Conservation (phyloP, 2,888 invertebrate species). For the Gymnoscelis rufifasciata region DNA sequence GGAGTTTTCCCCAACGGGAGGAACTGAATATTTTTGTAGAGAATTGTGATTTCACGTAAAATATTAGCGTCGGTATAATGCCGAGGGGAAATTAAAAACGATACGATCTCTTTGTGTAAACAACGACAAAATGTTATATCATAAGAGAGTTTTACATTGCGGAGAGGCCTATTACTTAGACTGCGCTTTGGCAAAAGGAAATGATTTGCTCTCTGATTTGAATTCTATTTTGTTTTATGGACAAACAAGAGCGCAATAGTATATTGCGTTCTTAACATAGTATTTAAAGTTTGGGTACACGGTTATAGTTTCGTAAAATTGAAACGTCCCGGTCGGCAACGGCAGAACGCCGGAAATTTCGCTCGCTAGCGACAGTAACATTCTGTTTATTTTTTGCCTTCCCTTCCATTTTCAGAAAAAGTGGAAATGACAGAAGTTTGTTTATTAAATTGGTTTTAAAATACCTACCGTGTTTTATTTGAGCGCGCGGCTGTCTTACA, state of each 20-base stretch:
- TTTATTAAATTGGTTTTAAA: conserved; percentile 5
- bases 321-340: conserved; percentile 56
- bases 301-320: conserved; percentile 53
- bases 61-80: conserved; percentile 54
- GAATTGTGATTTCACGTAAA: conserved; percentile 56
- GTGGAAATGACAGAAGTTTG: conserved; percentile 46
- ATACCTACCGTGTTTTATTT: not conserved
- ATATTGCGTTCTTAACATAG: too few species aligned
- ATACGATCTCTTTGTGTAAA: conserved; percentile 51
- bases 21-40: conserved; percentile 49
- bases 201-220: too few species aligned
- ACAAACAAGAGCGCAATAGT: too few species aligned
- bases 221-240: too few species aligned
- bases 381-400: conserved; percentile 53
- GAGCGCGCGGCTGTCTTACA: not conserved
- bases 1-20: conserved; percentile 44
- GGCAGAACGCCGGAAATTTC: conserved; percentile 54
- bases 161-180: not conserved
- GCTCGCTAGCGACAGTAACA: conserved; percentile 45
- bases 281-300: too few species aligned
- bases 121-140: conserved; percentile 31
- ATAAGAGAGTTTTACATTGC: conserved; percentile 18
- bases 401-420: conserved; percentile 52
- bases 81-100: conserved; percentile 61
- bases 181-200: not conserved